A percentile compares a stretch with the other conserved stretches of the same genome.
Conservation (phyloP, 2,888 invertebrate species). For the Salticus scenicus region DNA sequence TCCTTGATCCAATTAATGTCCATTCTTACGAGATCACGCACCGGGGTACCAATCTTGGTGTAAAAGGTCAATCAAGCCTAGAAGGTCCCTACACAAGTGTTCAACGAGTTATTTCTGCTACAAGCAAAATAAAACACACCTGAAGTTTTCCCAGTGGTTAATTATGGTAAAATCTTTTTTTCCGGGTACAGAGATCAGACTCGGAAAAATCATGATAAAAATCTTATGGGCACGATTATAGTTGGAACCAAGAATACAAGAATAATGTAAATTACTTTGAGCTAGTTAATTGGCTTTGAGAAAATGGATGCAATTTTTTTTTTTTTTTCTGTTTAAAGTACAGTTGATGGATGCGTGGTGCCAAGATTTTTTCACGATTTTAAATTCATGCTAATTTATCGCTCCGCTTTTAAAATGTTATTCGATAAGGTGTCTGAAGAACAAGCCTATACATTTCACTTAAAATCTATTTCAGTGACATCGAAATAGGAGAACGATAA, state of each 20-base stretch:
- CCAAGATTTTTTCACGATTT: too few species aligned
- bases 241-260: not conserved
- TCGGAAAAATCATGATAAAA: not conserved
- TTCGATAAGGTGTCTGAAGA: too few species aligned
- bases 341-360: not conserved
- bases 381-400: too few species aligned
- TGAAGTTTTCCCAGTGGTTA: not conserved
- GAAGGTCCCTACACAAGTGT: not conserved
- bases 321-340: not conserved
- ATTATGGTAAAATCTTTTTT: not conserved
- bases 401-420: too few species aligned
- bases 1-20: constrained; percentile 25
- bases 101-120: not conserved
- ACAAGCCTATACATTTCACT: too few species aligned
- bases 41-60: constrained; percentile 3
- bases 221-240: constrained; percentile 6
- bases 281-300: not conserved
- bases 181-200: constrained; percentile 6
- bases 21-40: constrained; percentile 7
- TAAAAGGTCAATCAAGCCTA: not conserved
- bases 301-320: not conserved
- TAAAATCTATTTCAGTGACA: too few species aligned
- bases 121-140: not conserved
- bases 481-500: too few species aligned
- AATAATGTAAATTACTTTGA: constrained; percentile 1